phyloP scores from a whole-genome alignment of 2,797 vertebrate species.

The Ataeniobius toweri region DNA sequence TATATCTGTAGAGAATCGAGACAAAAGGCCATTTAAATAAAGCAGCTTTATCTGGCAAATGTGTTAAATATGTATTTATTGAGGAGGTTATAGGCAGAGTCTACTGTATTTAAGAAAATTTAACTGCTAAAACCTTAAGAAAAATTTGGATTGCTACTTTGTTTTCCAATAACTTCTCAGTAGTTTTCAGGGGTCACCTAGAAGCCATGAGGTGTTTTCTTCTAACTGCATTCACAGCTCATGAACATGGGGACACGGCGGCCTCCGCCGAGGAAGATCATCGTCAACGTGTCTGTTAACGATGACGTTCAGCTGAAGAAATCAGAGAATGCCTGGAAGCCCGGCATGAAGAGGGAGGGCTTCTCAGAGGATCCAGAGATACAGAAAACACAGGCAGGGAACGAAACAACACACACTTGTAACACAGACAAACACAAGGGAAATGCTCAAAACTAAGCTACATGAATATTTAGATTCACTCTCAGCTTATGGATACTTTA shows the following conservation, averaged over 20 bases:
- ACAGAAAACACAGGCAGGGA: slow-evolving; percentile 85
- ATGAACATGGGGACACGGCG: slow-evolving; percentile 77
- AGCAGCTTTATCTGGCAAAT: not conserved
- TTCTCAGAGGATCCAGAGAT: slow-evolving; percentile 75
- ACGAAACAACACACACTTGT: not conserved
- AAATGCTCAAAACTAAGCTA: not conserved
- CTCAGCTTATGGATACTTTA: not conserved
- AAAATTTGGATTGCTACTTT: not conserved
- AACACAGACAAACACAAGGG: not conserved
- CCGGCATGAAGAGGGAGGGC: slow-evolving; percentile 88
- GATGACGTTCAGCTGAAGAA: slow-evolving; percentile 94
- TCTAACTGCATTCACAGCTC: slow-evolving; percentile 58
- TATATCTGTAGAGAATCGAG: no score
- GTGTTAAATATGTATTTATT: no score
- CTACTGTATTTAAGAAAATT: not conserved
- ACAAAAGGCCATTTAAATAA: no score
- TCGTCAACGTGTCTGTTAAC: slow-evolving; percentile 89
- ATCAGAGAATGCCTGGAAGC: slow-evolving; percentile 96
- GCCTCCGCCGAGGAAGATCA: slow-evolving; percentile 91
- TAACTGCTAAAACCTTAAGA: not conserved
- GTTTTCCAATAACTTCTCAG: no score
- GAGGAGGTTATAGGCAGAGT: no score
- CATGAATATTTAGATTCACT: not conserved
- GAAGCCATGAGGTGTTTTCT: not conserved
- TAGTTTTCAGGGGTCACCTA: not conserved